These are phyloP conservation scores for Sorex araneus DNA, from an alignment of 2,113 vertebrate genomes.

Conservation along the genomic window DNA sequence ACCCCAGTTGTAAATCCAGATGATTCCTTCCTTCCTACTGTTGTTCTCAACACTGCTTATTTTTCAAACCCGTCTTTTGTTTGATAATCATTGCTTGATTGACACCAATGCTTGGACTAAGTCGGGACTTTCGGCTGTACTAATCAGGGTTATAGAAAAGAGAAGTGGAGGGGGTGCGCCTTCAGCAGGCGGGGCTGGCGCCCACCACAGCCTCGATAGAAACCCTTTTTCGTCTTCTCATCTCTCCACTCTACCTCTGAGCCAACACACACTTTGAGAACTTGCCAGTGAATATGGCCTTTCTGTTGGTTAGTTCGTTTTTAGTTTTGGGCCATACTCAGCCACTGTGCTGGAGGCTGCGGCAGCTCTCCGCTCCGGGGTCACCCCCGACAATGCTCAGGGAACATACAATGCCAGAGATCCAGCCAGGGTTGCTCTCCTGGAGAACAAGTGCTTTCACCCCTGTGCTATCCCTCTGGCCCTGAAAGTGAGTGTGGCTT, in stretches of 20 bases:
- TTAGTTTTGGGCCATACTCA: too few species aligned
- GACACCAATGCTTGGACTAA: too few species aligned
- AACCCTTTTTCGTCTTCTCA: background rate
- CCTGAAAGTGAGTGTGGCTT: background rate
- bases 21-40: background rate
- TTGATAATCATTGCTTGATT: too few species aligned
- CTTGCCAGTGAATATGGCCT: background rate
- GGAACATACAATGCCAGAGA: too few species aligned
- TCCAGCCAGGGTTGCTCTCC: too few species aligned
- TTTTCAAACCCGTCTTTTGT: conserved; percentile 1
- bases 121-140: background rate
- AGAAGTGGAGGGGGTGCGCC: background rate
- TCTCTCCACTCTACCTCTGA: background rate
- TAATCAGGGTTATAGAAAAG: background rate
- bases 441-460: too few species aligned
- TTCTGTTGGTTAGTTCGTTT: too few species aligned
- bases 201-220: background rate
- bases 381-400: too few species aligned
- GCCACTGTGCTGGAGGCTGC: too few species aligned
- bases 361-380: too few species aligned
- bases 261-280: background rate
- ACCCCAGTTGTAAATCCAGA: background rate
- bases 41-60: background rate
- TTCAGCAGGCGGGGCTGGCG: background rate
- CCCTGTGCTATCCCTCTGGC: too few species aligned